phyloP scores from a whole-genome alignment of 1,140 invertebrate species.

The Triops cancriformis region DNA sequence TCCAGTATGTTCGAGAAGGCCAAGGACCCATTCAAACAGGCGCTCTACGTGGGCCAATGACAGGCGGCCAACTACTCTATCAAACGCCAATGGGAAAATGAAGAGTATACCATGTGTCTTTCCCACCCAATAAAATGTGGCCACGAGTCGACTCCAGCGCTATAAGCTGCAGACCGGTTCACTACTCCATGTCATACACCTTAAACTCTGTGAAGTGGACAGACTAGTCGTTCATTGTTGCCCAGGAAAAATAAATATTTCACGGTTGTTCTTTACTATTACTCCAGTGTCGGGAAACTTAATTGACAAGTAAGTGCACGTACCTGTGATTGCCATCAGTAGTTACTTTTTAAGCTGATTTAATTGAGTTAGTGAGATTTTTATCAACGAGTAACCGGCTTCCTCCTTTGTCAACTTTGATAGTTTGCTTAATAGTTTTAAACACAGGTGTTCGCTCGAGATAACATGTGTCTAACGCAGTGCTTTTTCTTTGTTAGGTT shows the following conservation, averaged over 20 bases:
- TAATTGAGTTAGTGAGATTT: too few relatives aligned
- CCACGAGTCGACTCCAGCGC: conserved; percentile 15
- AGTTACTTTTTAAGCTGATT: too few relatives aligned
- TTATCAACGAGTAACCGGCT: too few relatives aligned
- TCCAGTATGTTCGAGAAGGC: background rate
- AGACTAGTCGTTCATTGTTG: background rate
- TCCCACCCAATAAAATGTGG: background rate
- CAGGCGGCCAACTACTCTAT: background rate
- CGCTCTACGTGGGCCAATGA: conserved; percentile 18
- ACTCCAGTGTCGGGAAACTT: background rate
- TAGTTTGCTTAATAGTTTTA: too few relatives aligned
- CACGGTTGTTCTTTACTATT: background rate
- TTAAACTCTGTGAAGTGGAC: background rate
- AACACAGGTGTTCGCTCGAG: too few relatives aligned
- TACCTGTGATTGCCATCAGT: too few relatives aligned
- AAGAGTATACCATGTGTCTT: background rate
- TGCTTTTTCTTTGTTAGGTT: too few relatives aligned
- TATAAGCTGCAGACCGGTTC: conserved; percentile 9
- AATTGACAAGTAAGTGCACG: too few relatives aligned
- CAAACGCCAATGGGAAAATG: background rate
- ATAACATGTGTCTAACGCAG: too few relatives aligned
- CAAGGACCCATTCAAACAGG: background rate
- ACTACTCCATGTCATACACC: background rate
- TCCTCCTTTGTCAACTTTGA: too few relatives aligned
- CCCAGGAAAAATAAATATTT: background rate